These are phyloP conservation scores for Mesocricetus auratus DNA, from an alignment of 2,113 vertebrate species.

Conservation along the genomic window DNA sequence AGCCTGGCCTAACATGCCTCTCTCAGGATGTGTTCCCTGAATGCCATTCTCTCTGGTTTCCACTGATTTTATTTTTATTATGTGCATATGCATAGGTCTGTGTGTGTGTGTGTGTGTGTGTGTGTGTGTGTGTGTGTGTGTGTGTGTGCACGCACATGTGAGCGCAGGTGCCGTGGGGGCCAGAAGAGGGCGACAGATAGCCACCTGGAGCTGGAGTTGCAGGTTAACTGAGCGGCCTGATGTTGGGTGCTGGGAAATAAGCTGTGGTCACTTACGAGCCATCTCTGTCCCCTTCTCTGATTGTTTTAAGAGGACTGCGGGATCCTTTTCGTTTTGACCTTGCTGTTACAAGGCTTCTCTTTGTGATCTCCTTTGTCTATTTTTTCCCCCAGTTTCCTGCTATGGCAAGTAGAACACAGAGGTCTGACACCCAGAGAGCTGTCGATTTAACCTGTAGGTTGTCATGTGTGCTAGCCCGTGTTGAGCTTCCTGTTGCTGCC, in stretches of 20 bases:
- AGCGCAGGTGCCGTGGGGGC: neutral
- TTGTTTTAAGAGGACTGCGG: neutral
- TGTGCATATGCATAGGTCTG: too few species aligned
- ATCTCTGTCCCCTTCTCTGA: neutral
- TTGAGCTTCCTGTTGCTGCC: too few species aligned
- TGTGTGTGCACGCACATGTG: neutral
- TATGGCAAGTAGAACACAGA: neutral
- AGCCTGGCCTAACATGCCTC: neutral
- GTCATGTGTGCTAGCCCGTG: too few species aligned
- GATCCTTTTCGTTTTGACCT: conserved; percentile 1
- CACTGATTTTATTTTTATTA: neutral
- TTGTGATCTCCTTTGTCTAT: neutral
- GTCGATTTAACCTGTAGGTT: neutral
- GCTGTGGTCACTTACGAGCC: neutral
- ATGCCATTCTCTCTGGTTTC: neutral
- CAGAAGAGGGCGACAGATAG: neutral
- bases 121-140: too few species aligned
- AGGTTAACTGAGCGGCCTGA: neutral
- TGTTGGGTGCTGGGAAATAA: neutral
- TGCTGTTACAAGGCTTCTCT: neutral
- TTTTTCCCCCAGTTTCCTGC: neutral
- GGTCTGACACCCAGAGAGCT: neutral
- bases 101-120: too few species aligned
- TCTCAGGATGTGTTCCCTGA: neutral
- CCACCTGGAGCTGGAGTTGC: too few species aligned